These are phyloP conservation scores for Climacteris rufus DNA, from an alignment of 2,113 vertebrate species.

Conservation along the genomic window DNA sequence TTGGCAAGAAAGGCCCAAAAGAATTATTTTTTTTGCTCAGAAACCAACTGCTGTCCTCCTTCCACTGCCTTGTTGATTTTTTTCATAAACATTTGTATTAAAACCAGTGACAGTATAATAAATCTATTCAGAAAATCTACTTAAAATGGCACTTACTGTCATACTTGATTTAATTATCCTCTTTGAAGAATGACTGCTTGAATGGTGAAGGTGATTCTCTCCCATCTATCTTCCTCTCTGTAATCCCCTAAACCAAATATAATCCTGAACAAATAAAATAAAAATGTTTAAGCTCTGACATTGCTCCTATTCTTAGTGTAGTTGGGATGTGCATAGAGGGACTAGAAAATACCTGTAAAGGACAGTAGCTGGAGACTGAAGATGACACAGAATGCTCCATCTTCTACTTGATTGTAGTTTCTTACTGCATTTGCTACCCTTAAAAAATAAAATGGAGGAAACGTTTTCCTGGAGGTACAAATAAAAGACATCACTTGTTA, in stretches of 20 bases:
- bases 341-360: neutral
- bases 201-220: neutral
- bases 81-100: neutral
- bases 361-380: neutral
- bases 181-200: neutral
- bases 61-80: neutral
- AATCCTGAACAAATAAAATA: neutral
- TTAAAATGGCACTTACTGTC: neutral
- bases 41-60: neutral
- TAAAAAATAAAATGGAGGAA: neutral
- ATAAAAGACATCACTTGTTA: neutral
- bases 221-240: neutral
- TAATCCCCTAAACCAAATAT: neutral
- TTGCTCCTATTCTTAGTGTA: neutral
- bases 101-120: neutral
- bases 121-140: constrained; percentile 11
- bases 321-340: neutral
- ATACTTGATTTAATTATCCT: constrained; percentile 9
- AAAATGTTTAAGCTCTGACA: neutral
- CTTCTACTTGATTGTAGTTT: neutral
- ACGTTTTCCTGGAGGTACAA: neutral
- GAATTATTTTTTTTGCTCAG: neutral
- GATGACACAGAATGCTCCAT: neutral
- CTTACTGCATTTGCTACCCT: neutral
- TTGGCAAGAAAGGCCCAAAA: neutral